Evolutionary conservation across 2,113 vertebrate genomes (phyloP).

Genomic region (Lampris incognitus): DNA sequence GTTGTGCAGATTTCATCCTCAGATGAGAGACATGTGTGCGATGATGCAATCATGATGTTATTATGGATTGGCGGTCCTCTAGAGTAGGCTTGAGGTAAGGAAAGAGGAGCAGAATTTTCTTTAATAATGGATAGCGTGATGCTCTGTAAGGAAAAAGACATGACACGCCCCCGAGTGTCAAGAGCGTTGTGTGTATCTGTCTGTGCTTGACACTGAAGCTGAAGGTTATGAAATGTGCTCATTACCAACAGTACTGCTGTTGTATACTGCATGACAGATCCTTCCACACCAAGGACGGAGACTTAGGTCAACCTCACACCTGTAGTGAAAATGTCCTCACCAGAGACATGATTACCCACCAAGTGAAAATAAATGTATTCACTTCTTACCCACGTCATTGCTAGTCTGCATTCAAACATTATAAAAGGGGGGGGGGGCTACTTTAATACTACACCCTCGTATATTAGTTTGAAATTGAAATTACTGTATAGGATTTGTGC

Average conservation of each 20-base stretch:
- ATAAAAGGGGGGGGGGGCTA: conserved; percentile 17
- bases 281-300: conserved; percentile 38
- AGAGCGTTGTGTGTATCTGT: conserved; percentile 31
- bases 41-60: conserved; percentile 66
- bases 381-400: no score
- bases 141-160: conserved; percentile 10
- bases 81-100: conserved; percentile 4
- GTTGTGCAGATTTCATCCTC: conserved; percentile 50
- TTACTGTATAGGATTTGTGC: conserved; percentile 41
- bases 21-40: conserved; percentile 40
- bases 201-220: conserved; percentile 21
- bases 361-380: no score
- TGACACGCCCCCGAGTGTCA: conserved; percentile 19
- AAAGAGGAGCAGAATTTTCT: background rate
- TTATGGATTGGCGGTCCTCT: conserved; percentile 19
- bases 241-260: conserved; percentile 41
- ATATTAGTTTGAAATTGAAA: conserved; percentile 22
- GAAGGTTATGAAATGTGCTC: conserved; percentile 35
- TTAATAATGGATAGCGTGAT: background rate
- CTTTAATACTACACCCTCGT: conserved; percentile 16
- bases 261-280: conserved; percentile 39
- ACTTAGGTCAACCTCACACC: conserved; percentile 39
- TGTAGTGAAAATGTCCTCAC: conserved; percentile 42
- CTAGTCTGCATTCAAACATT: conserved; percentile 47
- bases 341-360: no score